Base-by-base conservation (phyloP, 2,797 vertebrate species). In the Hafferia zeledoni region DNA sequence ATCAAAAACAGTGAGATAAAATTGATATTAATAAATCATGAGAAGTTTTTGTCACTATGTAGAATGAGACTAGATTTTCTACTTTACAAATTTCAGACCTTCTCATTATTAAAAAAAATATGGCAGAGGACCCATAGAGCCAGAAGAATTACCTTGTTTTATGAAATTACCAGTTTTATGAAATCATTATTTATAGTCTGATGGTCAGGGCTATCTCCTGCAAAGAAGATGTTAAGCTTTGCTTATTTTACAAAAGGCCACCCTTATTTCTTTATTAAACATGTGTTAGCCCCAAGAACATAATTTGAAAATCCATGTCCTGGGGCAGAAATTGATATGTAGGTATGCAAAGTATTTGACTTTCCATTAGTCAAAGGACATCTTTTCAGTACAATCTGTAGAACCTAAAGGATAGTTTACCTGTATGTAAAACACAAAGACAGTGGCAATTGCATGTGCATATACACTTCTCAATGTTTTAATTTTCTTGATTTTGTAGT, bases 101-200 rank as follows among this genome's bases (percentile, higher is more conserved):
- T n/a, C 53, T 90, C 65, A 78, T 75, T 95, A 96, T 91, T 96
- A 94, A 90, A 75, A 75, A 95, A 97, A 95, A 89, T 83, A 83
- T 59, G 43, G 59, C 72, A 95, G 57, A 49, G 57, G 44, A 95
- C 65, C 68, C 18, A 69, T 75, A 93, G 46, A 78, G 53, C 35
- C 61, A 59, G 67, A 85, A 74, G 46, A 76, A 55, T 94, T 88
- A 75, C 47, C 64, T 74, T 95, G n/a, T n/a, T n/a, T n/a, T n/a
- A n/a, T n/a, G n/a, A n/a, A n/a, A n/a, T n/a, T n/a, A n/a, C n/a
- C n/a, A n/a, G n/a, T n/a, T 55, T 35, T 63, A 17, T 0, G 3
- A 67, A 13, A 64, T 47, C 13, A 63, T 18, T 75, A 31, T 33
- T 82, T 52, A 60, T 18, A 71, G 63, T 47, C 17, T 39, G 6